Evolutionary conservation across 2,888 invertebrate genomes (phyloP).

Genomic region (Corythucha ciliata): DNA sequence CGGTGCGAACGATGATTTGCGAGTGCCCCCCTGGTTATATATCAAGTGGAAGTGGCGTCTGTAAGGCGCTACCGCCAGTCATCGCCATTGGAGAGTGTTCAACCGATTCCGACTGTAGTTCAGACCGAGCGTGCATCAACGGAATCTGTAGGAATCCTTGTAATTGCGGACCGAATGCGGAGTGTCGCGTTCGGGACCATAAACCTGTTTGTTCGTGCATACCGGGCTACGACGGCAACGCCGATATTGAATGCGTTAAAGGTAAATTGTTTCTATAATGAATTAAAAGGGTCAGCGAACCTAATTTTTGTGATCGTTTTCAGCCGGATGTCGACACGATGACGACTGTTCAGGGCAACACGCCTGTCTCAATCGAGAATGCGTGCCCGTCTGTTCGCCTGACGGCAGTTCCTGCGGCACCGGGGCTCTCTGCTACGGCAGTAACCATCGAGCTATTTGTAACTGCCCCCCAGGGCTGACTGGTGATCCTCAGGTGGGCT

Average conservation of each 20-base stretch:
- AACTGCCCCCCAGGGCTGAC: conserved; percentile 71
- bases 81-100: conserved; percentile 58
- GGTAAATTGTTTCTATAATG: conserved; percentile 39
- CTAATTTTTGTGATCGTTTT: conserved; percentile 26
- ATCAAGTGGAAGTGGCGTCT: conserved; percentile 71
- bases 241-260: conserved; percentile 68
- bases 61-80: conserved; percentile 60
- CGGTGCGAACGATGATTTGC: conserved; percentile 81
- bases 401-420: conserved; percentile 63
- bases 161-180: conserved; percentile 73
- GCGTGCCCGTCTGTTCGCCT: conserved; percentile 67
- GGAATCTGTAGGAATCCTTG: conserved; percentile 76
- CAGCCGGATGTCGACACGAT: conserved; percentile 56
- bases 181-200: conserved; percentile 74
- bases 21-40: conserved; percentile 82
- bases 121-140: conserved; percentile 67
- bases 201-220: conserved; percentile 80
- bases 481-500: conserved; percentile 70
- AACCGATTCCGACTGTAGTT: conserved; percentile 66
- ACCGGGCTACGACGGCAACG: conserved; percentile 74
- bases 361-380: conserved; percentile 71
- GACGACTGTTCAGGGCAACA: conserved; percentile 73
- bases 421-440: conserved; percentile 68
- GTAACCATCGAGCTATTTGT: conserved; percentile 72
- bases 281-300: not conserved